These are phyloP conservation scores for Noctua fimbriata DNA, from an alignment of 2,888 invertebrate species.

Conservation along the genomic window DNA sequence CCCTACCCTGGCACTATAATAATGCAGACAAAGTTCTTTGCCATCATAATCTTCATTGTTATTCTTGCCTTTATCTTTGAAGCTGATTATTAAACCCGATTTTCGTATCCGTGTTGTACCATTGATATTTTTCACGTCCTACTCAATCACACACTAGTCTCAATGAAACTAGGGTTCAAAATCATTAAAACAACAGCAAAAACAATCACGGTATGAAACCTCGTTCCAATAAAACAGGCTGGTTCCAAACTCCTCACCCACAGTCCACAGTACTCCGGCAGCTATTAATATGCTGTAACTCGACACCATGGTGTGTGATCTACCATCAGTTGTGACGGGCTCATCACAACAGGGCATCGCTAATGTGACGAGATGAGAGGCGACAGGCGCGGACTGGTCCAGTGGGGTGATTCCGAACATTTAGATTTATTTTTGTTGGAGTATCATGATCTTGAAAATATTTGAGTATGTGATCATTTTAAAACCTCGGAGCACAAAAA, in stretches of 20 bases:
- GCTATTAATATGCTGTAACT: constrained; percentile 75
- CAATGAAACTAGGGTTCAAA: neutral
- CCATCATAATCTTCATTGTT: neutral
- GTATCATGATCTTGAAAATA: constrained; percentile 14
- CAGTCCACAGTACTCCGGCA: constrained; percentile 35
- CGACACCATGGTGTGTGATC: constrained; percentile 79
- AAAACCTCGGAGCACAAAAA: neutral
- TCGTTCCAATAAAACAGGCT: constrained; percentile 15
- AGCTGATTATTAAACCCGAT: neutral
- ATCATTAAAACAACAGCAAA: neutral
- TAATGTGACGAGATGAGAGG: constrained; percentile 78
- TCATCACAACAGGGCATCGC: constrained; percentile 81
- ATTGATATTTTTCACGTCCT: neutral
- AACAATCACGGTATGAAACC: neutral
- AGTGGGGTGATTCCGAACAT: constrained; percentile 65
- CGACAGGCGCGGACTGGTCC: constrained; percentile 71
- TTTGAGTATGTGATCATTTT: neutral
- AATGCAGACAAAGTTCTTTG: neutral
- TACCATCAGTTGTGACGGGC: constrained; percentile 81
- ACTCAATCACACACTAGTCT: neutral
- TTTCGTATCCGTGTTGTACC: neutral
- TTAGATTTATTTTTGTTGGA: constrained; percentile 52
- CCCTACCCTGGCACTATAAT: neutral
- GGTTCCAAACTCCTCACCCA: constrained; percentile 25
- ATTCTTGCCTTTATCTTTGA: neutral